Evolutionary conservation across 1,140 invertebrate genomes (phyloP), one percentile per base, ranked within the genome.

Genomic region (Probaryconus sp.): DNA sequence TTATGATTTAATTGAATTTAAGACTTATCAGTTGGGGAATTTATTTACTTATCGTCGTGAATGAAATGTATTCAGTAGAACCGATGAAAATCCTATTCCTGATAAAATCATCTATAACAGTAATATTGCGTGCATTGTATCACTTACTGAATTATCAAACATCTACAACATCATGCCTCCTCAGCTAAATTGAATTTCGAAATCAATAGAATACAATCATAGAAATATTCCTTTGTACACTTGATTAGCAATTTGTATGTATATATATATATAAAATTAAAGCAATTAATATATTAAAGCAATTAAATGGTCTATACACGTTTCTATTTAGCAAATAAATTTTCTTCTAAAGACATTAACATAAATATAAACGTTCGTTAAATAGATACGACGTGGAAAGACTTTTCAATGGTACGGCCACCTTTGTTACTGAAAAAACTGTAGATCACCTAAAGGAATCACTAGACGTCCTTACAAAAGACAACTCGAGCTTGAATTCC

Each of bases 381-480:
- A 14, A 7, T 47, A 88, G 86, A 64, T 86, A 87, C 45, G 77
- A 88, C 26, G 68, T 83, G 17, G 65, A 79, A 20, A 79, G 77
- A 35, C 58, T 88, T 26, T 83, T 84, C 51, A 83, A 86, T 18
- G 83, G 84, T 3, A 79, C 77, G 2, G 69, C 85, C 26, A 45
- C 40, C 3, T 85, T 82, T 58, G 56, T 70, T n/a, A 63, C 56
- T 7, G 76, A 81, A 40, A 79, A 76, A 5, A 79, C 82, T 1
- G 58, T 86, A 5, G 81, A 84, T 26, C 79, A 68, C 33, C 40
- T 88, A 10, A 82, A 83, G 31, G 86, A 88, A 76, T 85, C 84
- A 0, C 45, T 88, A 11, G 75, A 80, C 18, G 79, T 87, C 14
- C 47, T 87, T 13, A 81, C 64, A n/a, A 70, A 72, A 42, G 83